phyloP scores from a whole-genome alignment of 2,888 invertebrate genomes.

The Ectropis crepuscularia region DNA sequence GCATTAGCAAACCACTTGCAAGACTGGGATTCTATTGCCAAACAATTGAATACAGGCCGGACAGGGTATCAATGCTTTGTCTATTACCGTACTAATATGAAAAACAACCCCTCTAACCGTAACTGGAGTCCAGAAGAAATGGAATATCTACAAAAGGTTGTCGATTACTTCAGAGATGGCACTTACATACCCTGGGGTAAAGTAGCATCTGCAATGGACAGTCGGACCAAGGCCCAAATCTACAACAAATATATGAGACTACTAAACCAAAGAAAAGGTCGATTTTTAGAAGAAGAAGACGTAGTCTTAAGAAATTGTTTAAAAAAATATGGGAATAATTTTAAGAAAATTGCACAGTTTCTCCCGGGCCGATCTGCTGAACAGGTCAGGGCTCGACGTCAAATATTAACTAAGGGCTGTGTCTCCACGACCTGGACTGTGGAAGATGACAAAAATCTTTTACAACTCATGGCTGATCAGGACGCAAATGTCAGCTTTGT shows the following conservation, averaged over 20 bases:
- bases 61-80: no score
- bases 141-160: conserved; percentile 84
- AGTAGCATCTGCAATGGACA: conserved; percentile 85
- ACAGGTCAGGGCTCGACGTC: conserved; percentile 86
- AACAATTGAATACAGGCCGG: no score
- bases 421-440: conserved; percentile 84
- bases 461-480: no score
- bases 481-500: conserved; percentile 64
- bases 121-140: conserved; percentile 90
- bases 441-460: conserved; percentile 85
- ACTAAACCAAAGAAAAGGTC: conserved; percentile 81
- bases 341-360: conserved; percentile 82
- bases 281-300: conserved; percentile 88
- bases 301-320: conserved; percentile 86
- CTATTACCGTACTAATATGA: no score
- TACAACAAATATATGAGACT: conserved; percentile 83
- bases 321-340: conserved; percentile 86
- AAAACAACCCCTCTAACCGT: conserved; percentile 55
- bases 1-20: conserved; percentile 63
- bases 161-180: conserved; percentile 87
- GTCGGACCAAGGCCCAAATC: conserved; percentile 87
- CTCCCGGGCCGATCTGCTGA: conserved; percentile 86
- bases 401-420: conserved; percentile 73
- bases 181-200: conserved; percentile 88
- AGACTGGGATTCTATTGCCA: no score